Evolutionary conservation across 1,140 invertebrate genomes (phyloP), one percentile per base, ranked within the genome.

Genomic region (Ostrea edulis): DNA sequence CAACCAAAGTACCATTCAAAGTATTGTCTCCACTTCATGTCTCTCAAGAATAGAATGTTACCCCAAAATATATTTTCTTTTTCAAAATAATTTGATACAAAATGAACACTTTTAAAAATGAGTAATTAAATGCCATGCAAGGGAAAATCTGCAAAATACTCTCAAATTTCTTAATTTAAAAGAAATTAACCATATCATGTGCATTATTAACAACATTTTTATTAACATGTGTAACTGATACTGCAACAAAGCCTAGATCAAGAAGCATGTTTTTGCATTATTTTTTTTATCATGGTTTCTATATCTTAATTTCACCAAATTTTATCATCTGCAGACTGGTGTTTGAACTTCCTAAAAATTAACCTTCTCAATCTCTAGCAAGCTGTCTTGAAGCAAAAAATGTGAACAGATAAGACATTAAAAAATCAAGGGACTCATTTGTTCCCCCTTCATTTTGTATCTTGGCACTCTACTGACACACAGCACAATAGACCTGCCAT

Each of bases 381-480:
- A 77, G 68, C 68, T 77, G 68, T 77, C 68, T 77, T 77, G 22
- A 29, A 29, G 68, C 0, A 77, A 35, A 35, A 77, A 77, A 77
- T 9, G 29, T 29, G 25, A 29, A 35, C 22, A 71, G 65, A 77
- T 35, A 77, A 77, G 22, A 44, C 22, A 14, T 9, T 77, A 77
- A 77, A 71, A 77, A 77, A 77, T 25, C 35, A 77, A 5, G 68
- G 29, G 3, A 25, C 29, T 25, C 25, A 44, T 77, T 77, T 77
- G 68, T 77, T 77, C 14, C 68, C 25, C 25, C 68, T 25, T 35
- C 68, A 29, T 8, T 77, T 77, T 77, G 68, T 77, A 9, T 77
- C 68, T 77, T 77, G 68, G 68, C 68, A 77, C 65, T n/a, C 22
- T 68, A 68, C 68, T 77, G 68, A 77, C 68, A 77, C 9, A 22